Base-by-base conservation (phyloP, 2,888 invertebrate species). In the Xylocampa areola region DNA sequence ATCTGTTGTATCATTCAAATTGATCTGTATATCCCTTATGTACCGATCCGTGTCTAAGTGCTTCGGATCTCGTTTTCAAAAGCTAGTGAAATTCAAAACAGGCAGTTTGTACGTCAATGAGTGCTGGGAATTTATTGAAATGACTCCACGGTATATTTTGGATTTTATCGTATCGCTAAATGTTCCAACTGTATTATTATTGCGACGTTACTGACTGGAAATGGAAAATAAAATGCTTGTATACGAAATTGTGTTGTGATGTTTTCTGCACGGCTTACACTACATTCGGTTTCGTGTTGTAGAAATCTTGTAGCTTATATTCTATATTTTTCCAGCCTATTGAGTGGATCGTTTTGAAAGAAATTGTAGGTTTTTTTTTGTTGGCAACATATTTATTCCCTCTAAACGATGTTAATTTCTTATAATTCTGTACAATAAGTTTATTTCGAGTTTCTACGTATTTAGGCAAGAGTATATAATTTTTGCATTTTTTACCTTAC, bases 1-100 rank as follows among this genome's bases (percentile, higher is more conserved):
- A 49, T 39, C 29, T 52, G 49, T 58, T 72, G 51, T 32, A 44
- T 11, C 21, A 36, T 43, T 16, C n/a, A 23, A 62, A 35, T 3
- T 11, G 10, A 19, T 1, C 80, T 17, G 85, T 88, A 58, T 82
- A 82, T 86, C 48, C 27, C 14, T 19, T 30, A 76, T 60, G 76
- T 75, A 87, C 72, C 85, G 84, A 88, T 86, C 84, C 91, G 81
- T 89, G 79, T 88, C 92, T 88, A 91, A 93, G 92, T 87, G 92
- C 88, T 87, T 81, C 75, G 80, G 85, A 83, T 87, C 84, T 80
- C 88, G 84, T 88, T 88, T 84, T 85, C 86, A 82, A 91, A 90
- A 88, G 88, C 83, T 86, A 84, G 87, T 82, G 85, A 90, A 91
- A 91, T 92, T 91, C 92, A 91, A 92, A 93, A 88, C 88, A 90